Conservation (phyloP, 2,888 invertebrate species). For the Calliphora vomitoria region DNA sequence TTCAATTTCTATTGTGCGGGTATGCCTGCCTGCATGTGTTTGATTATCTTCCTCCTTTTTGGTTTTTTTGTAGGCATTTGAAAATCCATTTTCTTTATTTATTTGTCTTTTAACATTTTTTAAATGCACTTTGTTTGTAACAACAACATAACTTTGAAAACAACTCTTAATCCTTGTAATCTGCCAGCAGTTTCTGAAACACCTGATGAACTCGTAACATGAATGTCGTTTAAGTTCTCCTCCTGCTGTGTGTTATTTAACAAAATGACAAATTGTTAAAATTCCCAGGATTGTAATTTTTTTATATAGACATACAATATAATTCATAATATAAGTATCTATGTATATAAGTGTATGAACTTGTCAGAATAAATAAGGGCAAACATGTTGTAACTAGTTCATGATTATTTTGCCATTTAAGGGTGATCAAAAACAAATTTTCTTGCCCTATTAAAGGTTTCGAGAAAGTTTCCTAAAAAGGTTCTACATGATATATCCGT, state of each 20-base stretch:
- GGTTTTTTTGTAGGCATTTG: slow-evolving; percentile 38
- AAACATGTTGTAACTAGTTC: slow-evolving; percentile 25
- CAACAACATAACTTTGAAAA: slow-evolving; percentile 74
- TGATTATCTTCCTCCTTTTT: slow-evolving; percentile 2
- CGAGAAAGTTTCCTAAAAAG: too few relatives aligned
- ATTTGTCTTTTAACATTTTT: slow-evolving; percentile 68
- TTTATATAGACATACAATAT: slow-evolving; percentile 75
- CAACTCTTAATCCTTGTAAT: slow-evolving; percentile 80
- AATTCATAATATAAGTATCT: neutral
- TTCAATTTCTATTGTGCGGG: slow-evolving; percentile 55
- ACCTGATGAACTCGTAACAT: slow-evolving; percentile 80
- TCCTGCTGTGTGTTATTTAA: slow-evolving; percentile 59
- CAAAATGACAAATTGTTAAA: slow-evolving; percentile 72
- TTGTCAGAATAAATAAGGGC: slow-evolving; percentile 34
- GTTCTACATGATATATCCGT: too few relatives aligned
- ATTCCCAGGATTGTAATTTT: slow-evolving; percentile 75
- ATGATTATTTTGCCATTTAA: neutral
- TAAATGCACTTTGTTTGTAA: slow-evolving; percentile 74
- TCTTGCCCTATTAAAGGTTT: neutral
- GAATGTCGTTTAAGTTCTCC: slow-evolving; percentile 34
- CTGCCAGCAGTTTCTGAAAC: slow-evolving; percentile 77
- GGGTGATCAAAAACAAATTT: slow-evolving; percentile 4
- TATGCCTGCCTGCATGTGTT: neutral
- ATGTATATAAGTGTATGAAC: neutral
- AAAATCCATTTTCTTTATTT: slow-evolving; percentile 70